These are phyloP conservation scores for Pocillopora grandis DNA, from an alignment of 92 coral and sea anemone genomes.

Conservation along the genomic window DNA sequence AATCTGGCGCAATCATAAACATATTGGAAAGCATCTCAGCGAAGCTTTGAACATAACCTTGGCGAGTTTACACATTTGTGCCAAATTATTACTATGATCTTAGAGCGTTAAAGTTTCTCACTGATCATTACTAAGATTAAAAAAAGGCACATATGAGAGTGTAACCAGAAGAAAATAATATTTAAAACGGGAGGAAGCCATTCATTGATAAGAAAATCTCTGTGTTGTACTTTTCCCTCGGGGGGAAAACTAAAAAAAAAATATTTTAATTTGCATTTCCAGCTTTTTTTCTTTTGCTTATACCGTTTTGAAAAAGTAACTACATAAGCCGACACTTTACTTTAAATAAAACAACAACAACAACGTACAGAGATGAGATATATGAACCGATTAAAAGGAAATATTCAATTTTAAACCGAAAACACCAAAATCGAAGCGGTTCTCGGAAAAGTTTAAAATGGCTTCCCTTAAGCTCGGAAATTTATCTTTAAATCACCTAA, in stretches of 20 bases:
- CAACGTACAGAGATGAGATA: neutral
- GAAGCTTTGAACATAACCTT: neutral
- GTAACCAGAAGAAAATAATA: conserved; percentile 1
- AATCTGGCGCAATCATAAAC: too few species aligned
- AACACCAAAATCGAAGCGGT: neutral
- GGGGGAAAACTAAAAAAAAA: neutral
- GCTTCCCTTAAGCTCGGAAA: conserved; percentile 26
- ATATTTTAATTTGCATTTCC: conserved; percentile 5
- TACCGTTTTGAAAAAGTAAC: neutral
- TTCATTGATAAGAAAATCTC: conserved; percentile 1
- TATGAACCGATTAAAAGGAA: neutral
- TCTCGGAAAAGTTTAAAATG: neutral
- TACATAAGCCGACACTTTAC: too few species aligned
- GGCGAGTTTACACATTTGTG: neutral
- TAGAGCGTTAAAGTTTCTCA: neutral
- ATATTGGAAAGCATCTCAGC: neutral
- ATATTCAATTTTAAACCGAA: neutral
- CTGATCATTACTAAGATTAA: conserved; percentile 12
- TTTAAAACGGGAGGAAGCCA: neutral
- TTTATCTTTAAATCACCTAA: conserved; percentile 15
- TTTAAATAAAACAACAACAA: neutral
- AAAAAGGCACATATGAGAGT: conserved; percentile 4
- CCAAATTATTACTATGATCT: conserved; percentile 16
- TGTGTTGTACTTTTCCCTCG: conserved; percentile 2
- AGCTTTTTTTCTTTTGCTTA: neutral